Base-by-base conservation (phyloP, 2,888 invertebrate genomes). In the Bellardia pandia region DNA sequence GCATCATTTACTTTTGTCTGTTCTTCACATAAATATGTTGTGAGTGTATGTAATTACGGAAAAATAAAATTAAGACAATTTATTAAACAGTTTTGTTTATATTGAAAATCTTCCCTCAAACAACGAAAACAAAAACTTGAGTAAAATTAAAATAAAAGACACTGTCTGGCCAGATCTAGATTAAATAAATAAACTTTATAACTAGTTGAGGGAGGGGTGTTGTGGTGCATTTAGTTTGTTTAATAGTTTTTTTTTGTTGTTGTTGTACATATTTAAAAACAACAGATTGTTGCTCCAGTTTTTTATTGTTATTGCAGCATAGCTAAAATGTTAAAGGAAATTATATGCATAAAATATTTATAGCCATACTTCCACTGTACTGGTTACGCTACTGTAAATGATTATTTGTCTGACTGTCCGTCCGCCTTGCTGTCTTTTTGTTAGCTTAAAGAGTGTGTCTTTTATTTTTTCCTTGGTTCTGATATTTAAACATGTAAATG, bases 371-470 rank as follows among this genome's bases (percentile, higher is more conserved):
- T 45, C 13, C 11, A 33, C 7, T 66, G 14, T 42, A 42, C 37
- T 74, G 64, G 48, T 83, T 76, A 66, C 66, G 83, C 79, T 86
- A 80, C 86, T 86, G 80, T 74, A 74, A 60, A 71, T 71, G 68
- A 75, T 86, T 66, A 76, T 82, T 72, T 69, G 64, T 74, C 68
- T 45, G 62, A 53, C 33, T 58, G 72, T 77, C 62, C 30, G 64
- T 23, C 53, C 23, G 14, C 4, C 14, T 5, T 37, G 13, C 8
- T 48, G 5, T 33, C 16, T 56, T 56, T 77, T 5, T 7, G 14
- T 48, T 72, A 16, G 37, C n/a, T 45, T 48, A 13, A 58, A 14
- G 13, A 40, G 45, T 68, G 13, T 40, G 11, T 37, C 60, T 69
- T 33, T 48, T 74, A 69, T 45, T 37, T 6, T n/a, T n/a, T 75